Conservation (phyloP, 2,888 invertebrate species). For the Acrobasis repandana region DNA sequence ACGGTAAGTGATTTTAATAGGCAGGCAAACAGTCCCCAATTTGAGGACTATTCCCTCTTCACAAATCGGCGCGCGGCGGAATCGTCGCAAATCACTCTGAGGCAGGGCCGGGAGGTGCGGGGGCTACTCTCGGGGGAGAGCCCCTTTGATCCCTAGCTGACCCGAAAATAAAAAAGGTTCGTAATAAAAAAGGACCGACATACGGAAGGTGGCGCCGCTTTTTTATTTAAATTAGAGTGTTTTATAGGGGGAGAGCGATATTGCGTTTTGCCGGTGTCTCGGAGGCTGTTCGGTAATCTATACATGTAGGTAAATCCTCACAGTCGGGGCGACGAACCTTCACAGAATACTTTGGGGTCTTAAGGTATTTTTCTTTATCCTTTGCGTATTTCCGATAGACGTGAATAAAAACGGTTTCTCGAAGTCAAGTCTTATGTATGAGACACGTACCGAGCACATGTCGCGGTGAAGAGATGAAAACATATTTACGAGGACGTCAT, state of each 20-base stretch:
- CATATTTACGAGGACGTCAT: constrained; percentile 16
- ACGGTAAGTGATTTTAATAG: constrained; percentile 79
- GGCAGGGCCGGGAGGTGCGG: constrained; percentile 51
- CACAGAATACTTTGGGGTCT: constrained; percentile 56
- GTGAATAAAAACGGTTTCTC: constrained; percentile 43
- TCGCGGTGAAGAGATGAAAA: constrained; percentile 8
- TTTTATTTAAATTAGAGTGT: constrained; percentile 84
- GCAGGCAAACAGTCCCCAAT: constrained; percentile 75
- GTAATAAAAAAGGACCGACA: constrained; percentile 82
- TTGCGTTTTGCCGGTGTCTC: constrained; percentile 79
- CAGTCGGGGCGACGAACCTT: constrained; percentile 59
- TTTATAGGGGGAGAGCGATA: constrained; percentile 81
- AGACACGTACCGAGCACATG: constrained; percentile 32
- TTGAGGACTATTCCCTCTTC: constrained; percentile 78
- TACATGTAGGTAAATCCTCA: constrained; percentile 63
- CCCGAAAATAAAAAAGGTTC: constrained; percentile 83
- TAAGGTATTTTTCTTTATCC: constrained; percentile 56
- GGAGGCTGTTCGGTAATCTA: constrained; percentile 68
- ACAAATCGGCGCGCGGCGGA: constrained; percentile 77
- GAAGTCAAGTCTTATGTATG: constrained; percentile 35
- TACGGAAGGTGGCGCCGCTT: constrained; percentile 83
- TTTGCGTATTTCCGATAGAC: constrained; percentile 47
- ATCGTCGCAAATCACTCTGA: constrained; percentile 78
- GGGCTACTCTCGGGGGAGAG: constrained; percentile 68
- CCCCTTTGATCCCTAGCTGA: constrained; percentile 82